These are phyloP conservation scores for Centropyge bicolor DNA, from an alignment of 2,797 vertebrate species.

Conservation along the genomic window DNA sequence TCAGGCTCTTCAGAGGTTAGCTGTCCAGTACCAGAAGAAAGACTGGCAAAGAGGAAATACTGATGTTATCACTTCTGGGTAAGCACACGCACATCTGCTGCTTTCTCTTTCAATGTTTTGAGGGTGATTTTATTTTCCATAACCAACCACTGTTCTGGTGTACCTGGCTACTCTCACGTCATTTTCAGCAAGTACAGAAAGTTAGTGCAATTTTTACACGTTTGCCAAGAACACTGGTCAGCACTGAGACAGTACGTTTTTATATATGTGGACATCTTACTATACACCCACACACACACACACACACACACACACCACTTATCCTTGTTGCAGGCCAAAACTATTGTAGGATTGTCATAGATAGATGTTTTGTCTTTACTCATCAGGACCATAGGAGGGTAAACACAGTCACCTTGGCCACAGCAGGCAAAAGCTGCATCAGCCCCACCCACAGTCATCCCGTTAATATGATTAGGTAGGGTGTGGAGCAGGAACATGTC, in stretches of 20 bases:
- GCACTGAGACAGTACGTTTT: neutral
- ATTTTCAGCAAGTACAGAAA: neutral
- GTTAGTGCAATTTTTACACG: neutral
- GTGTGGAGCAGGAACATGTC: neutral
- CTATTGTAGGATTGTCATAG: neutral
- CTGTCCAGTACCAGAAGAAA: conserved; percentile 89
- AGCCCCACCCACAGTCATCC: neutral
- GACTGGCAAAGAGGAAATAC: conserved; percentile 88
- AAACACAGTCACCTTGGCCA: neutral
- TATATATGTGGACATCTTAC: neutral
- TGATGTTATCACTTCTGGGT: conserved; percentile 76
- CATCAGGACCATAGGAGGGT: neutral
- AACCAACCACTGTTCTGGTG: neutral
- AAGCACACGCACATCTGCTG: conserved; percentile 19
- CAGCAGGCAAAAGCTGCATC: neutral
- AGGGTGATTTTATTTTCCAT: neutral
- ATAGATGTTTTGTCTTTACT: neutral
- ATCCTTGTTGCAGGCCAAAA: conserved; percentile 1
- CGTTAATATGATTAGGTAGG: neutral
- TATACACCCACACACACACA: too few species aligned
- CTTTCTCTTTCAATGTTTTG: neutral
- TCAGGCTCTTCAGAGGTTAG: conserved; percentile 91
- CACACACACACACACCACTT: too few species aligned
- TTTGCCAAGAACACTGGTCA: neutral
- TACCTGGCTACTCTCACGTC: neutral